Evolutionary conservation across 2,888 invertebrate species (phyloP), one percentile per base, ranked within the genome.

Genomic region (Rhamnusium bicolor): DNA sequence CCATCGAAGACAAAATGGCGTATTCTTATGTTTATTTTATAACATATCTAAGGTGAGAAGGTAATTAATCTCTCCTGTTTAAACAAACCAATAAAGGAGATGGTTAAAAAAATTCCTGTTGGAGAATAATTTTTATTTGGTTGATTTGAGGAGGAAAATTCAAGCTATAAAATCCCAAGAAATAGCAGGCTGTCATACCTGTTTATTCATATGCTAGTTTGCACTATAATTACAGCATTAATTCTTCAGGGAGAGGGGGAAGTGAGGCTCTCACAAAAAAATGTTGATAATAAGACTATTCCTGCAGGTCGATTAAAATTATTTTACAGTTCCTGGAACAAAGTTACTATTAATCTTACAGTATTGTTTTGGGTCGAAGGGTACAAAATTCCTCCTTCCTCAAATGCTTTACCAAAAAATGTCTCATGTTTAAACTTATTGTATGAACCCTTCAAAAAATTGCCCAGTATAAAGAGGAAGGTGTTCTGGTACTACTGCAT

Each of bases 391-490:
- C n/a, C n/a, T n/a, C n/a, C n/a, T n/a, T n/a, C n/a, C n/a, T n/a
- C n/a, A n/a, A n/a, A n/a, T n/a, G n/a, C n/a, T n/a, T n/a, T n/a
- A n/a, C n/a, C n/a, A n/a, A n/a, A n/a, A n/a, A n/a, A n/a, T n/a
- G n/a, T n/a, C n/a, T n/a, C n/a, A n/a, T n/a, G n/a, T n/a, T n/a
- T n/a, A n/a, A n/a, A n/a, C 14, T 58, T 4, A 58, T 58, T 58
- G 66, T 83, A 32, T 80, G 73, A 72, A 67, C 72, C 2, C 51
- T 86, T 14, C 69, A 76, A 66, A 73, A 73, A 46, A 51, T 73
- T 49, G 32, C 51, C 24, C 21, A 62, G 19, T 70, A 73, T 49
- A 71, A 67, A 19, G 73, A 67, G 2, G 70, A 70, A 27, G 70
- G 73, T 60, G 71, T 71, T 19, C 12, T 73, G 10, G 65, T 75